phyloP scores from a whole-genome alignment of 2,113 vertebrate species.

The Macroglossus sobrinus region DNA sequence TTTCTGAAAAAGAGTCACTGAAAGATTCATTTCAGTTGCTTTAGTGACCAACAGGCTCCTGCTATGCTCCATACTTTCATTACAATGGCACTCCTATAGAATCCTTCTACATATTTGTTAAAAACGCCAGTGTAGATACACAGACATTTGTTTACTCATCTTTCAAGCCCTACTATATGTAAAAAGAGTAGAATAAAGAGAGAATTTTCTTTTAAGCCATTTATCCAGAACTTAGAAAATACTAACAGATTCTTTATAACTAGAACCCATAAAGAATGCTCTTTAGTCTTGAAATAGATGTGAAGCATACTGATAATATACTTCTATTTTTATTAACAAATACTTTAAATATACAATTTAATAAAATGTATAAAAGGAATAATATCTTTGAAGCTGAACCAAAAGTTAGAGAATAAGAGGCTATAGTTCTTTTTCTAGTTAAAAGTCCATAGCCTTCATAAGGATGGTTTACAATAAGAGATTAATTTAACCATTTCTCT shows the following conservation, averaged over 20 bases:
- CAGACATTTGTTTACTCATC: neutral
- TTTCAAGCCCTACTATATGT: neutral
- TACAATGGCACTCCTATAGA: neutral
- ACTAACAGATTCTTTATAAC: neutral
- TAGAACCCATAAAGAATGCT: neutral
- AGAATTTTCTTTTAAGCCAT: constrained; percentile 27
- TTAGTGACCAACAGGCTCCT: neutral
- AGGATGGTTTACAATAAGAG: neutral
- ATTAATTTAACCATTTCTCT: constrained; percentile 10
- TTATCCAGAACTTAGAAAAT: neutral
- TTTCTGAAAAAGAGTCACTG: neutral
- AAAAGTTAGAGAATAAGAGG: neutral
- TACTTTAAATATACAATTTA: neutral
- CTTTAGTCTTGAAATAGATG: neutral
- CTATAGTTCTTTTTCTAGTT: neutral
- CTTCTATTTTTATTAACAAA: constrained; percentile 10
- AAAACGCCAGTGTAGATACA: neutral
- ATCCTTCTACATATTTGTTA: neutral
- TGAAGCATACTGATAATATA: neutral
- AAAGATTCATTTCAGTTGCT: neutral
- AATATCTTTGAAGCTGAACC: neutral
- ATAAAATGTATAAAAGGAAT: neutral
- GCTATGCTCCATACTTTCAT: neutral
- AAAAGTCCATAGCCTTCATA: neutral
- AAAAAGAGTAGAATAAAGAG: neutral